Evolutionary conservation across 2,888 invertebrate species (phyloP), one percentile per base, ranked within the genome.

Genomic region (Hemaris fuciformis): DNA sequence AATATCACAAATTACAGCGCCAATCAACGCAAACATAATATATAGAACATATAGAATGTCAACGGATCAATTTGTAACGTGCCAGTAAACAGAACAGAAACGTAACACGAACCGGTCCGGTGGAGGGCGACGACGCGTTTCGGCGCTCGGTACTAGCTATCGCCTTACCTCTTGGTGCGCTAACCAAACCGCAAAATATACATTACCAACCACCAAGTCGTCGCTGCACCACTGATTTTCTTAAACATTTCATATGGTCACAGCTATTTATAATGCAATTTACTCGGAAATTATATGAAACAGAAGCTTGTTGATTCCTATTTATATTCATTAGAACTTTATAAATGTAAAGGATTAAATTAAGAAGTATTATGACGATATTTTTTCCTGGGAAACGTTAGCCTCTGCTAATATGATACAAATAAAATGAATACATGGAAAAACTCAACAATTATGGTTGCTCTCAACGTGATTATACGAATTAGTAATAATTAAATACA

Each of bases 61-160:
- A 77, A 75, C 76, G 74, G 75, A 76, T 85, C 77, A 80, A 85
- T 86, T 85, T 84, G 84, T 82, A 78, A 79, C 80, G 82, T 84
- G 83, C 84, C 82, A 82, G 71, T 81, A 78, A 75, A 76, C 78
- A 80, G 74, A 72, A 76, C 79, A 77, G 81, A 76, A 78, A 79
- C 72, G 79, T 79, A 81, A 85, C 79, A 75, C 68, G 74, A 80
- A 72, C 77, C 76, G 72, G 78, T 73, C 71, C 48, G 38, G 2
- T 72, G 75, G 80, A 80, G 85, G 80, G 81, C 77, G 82, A 76
- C 75, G 83, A 79, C 72, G 78, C 81, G 81, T 79, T 77, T 75
- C 80, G 71, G 34, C 18, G 31, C 53, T 31, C 53, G n/a, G 10
- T 13, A 23, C n/a, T 22, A 1, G 61, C 72, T 83, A 83, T 87